A percentile compares a stretch with the other conserved stretches of the same genome.
Conservation (phyloP, 1,140 invertebrate genomes). For the Drosophila murphyi region DNA sequence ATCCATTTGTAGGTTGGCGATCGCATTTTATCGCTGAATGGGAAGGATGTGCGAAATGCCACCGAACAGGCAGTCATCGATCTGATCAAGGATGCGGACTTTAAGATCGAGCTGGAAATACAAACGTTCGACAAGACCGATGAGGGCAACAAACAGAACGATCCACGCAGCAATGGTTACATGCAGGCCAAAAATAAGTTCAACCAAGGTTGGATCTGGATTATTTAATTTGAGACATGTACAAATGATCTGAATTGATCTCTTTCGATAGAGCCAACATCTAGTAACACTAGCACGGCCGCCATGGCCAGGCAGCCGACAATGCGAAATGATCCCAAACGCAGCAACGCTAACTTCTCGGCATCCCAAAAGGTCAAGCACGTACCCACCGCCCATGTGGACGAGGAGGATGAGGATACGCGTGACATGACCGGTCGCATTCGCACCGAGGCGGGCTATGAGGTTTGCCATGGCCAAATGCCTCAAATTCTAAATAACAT, state of each 20-base stretch:
- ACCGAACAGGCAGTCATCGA: conserved; percentile 98
- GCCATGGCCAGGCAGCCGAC: conserved; percentile 54
- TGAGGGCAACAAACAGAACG: conserved; percentile 49
- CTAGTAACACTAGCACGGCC: conserved; percentile 40
- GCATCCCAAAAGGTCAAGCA: conserved; percentile 77
- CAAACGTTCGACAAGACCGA: conserved; percentile 90
- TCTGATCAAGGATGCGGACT: conserved; percentile 95
- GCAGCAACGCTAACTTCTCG: conserved; percentile 64
- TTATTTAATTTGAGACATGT: neutral
- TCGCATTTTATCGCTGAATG: conserved; percentile 96
- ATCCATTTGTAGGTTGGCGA: conserved; percentile 90
- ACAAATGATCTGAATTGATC: neutral
- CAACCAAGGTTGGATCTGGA: conserved; percentile 47
- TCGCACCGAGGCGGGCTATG: conserved; percentile 90
- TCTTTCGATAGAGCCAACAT: conserved; percentile 39
- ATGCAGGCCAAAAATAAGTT: conserved; percentile 76
- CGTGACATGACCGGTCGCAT: conserved; percentile 91
- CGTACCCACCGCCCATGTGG: conserved; percentile 73
- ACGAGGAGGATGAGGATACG: conserved; percentile 89
- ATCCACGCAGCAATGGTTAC: conserved; percentile 74
- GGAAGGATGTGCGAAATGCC: conserved; percentile 94
- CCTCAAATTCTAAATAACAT: neutral
- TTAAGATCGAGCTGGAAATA: conserved; percentile 95
- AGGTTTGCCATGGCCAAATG: conserved; percentile 85
- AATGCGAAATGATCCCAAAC: conserved; percentile 48